phyloP scores from a whole-genome alignment of 1,140 invertebrate species.

The Eriosoma lanigerum region DNA sequence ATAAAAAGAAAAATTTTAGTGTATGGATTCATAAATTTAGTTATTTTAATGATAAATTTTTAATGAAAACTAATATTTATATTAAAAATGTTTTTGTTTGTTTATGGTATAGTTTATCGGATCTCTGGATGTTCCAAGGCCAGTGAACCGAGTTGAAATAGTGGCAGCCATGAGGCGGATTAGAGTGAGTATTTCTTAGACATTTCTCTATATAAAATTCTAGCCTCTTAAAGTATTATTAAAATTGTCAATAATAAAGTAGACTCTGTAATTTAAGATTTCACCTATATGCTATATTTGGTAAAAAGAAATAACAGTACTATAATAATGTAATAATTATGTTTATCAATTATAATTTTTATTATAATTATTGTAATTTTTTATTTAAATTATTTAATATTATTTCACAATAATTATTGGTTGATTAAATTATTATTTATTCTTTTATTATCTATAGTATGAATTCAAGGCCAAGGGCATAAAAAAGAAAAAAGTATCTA shows the following conservation, averaged over 20 bases:
- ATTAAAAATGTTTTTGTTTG: no score
- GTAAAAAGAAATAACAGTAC: no score
- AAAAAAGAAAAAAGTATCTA: slow-evolving; percentile 95
- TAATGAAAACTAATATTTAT: no score
- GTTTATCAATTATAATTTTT: no score
- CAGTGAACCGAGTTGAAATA: slow-evolving; percentile 94
- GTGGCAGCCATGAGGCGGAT: slow-evolving; percentile 97
- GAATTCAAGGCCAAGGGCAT: slow-evolving; percentile 97
- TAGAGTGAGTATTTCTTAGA: slow-evolving; percentile 71
- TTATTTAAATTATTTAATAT: neutral
- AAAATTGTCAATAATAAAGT: neutral
- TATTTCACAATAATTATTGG: neutral
- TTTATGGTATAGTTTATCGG: slow-evolving; percentile 89
- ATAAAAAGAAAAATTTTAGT: no score
- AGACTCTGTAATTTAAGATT: no score
- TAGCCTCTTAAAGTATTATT: neutral
- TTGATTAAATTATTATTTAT: slow-evolving; percentile 1
- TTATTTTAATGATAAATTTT: no score
- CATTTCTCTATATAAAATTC: neutral
- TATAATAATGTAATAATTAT: no score
- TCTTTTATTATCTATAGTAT: slow-evolving; percentile 70
- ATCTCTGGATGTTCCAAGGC: slow-evolving; percentile 91
- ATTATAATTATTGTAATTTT: no score
- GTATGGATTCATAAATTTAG: no score
- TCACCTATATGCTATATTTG: no score